phyloP scores from a whole-genome alignment of 2,888 invertebrate genomes.

The Arctia plantaginis region DNA sequence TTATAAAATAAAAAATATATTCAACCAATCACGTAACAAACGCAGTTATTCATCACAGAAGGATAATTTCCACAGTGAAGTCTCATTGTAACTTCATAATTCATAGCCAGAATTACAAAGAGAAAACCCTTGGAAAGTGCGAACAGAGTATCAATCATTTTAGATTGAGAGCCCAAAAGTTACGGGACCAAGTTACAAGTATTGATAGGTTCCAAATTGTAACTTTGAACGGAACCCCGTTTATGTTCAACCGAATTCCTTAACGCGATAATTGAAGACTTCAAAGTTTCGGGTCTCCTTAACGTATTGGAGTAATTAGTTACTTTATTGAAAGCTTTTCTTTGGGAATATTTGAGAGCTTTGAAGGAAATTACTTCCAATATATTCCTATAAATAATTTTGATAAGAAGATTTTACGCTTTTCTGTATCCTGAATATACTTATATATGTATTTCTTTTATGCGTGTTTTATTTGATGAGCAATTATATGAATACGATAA shows the following conservation, averaged over 20 bases:
- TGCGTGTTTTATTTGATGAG: not conserved
- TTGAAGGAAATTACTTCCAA: not conserved
- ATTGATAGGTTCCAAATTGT: conserved; percentile 46
- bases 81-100: conserved; percentile 11
- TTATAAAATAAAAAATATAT: no score
- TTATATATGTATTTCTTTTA: not conserved
- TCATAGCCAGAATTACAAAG: conserved; percentile 5
- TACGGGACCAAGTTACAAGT: conserved; percentile 28
- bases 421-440: not conserved
- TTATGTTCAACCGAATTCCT: conserved; percentile 44
- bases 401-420: not conserved
- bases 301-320: conserved; percentile 24
- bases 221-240: conserved; percentile 39
- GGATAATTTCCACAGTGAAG: not conserved
- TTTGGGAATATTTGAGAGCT: conserved; percentile 12
- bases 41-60: no score
- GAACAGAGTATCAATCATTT: conserved; percentile 50
- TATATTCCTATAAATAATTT: not conserved
- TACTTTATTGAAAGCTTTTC: conserved; percentile 19
- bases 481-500: not conserved
- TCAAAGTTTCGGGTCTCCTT: conserved; percentile 31
- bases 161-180: conserved; percentile 41
- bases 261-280: conserved; percentile 48
- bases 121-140: conserved; percentile 5
- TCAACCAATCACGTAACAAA: no score